These are phyloP conservation scores for Galago senegalensis DNA, from an alignment of 2,797 vertebrate species.

Conservation along the genomic window DNA sequence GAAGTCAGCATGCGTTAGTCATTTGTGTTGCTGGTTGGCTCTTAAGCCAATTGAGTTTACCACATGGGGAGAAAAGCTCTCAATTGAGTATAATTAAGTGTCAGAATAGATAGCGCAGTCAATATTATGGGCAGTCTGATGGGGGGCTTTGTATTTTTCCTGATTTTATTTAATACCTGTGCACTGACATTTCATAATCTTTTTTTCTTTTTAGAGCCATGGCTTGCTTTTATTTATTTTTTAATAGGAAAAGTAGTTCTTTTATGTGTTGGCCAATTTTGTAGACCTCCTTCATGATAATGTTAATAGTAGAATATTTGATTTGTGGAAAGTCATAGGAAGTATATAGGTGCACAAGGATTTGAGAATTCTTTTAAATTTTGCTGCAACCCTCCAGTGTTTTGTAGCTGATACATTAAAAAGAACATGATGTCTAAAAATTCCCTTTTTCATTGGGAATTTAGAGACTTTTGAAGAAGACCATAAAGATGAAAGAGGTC, in stretches of 20 bases:
- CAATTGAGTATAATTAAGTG: neutral
- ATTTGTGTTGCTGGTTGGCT: neutral
- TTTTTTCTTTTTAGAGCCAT: slow-evolving; percentile 9
- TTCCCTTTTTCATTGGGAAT: slow-evolving; percentile 1
- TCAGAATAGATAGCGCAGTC: neutral
- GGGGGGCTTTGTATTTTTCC: neutral
- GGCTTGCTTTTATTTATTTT: slow-evolving; percentile 55
- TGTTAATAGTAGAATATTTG: slow-evolving; percentile 27
- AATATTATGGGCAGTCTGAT: slow-evolving; percentile 13
- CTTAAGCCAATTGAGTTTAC: neutral
- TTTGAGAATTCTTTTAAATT: neutral
- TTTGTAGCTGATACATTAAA: slow-evolving; percentile 51
- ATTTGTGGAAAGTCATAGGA: slow-evolving; percentile 24
- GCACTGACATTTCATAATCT: neutral
- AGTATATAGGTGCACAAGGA: neutral
- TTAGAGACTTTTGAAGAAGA: neutral
- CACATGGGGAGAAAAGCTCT: neutral
- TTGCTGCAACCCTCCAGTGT: neutral
- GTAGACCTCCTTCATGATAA: neutral
- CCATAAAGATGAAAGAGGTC: neutral
- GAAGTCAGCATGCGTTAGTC: neutral
- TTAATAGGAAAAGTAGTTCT: slow-evolving; percentile 17
- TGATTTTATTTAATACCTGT: neutral
- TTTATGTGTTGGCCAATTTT: slow-evolving; percentile 29
- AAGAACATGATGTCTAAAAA: neutral